Evolutionary conservation across 2,888 invertebrate genomes (phyloP), one percentile per base, ranked within the genome.

Genomic region (Galerucella pusilla): DNA sequence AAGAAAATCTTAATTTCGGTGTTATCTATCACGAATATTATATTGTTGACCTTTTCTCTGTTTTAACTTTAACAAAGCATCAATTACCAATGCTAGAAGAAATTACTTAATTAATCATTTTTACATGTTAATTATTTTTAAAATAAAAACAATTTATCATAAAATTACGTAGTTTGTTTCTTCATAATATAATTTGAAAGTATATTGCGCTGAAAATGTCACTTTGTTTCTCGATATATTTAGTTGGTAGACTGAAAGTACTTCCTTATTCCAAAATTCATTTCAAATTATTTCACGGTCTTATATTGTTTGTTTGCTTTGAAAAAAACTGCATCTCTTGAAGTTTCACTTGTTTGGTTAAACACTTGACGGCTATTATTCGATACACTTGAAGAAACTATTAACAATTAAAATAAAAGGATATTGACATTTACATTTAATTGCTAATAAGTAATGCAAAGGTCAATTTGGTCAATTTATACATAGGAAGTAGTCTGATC

Each of bases 321-420:
- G 28, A 25, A 52, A 67, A 67, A 67, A 67, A 67, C 11, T 54
- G 16, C 52, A 54, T 57, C 14, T 35, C 35, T 35, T 63, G n/a
- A 14, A 68, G 46, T 68, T 68, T 68, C 60, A 68, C 68, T 68
- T 60, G 68, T 45, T 46, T 20, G 59, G 57, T 68, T 45, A 60
- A 68, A 59, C 68, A 59, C 45, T 9, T 16, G 59, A 68, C 59
- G 54, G 35, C 35, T 68, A 10, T 35, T 35, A 42, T 42, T 16
- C 42, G 68, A 57, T 57, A 20, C 68, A 68, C 68, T 59, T 59
- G 59, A 60, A 59, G 57, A 42, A 59, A 20, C 16, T 10, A 12
- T 60, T 59, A 68, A 59, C 25, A 68, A 59, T 45, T 60, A 42
- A 68, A 68, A 60, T 60, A 68, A 60, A 68, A 57, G 57, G 14